phyloP scores from a whole-genome alignment of 2,888 invertebrate species.

The Campaea margaritaria region DNA sequence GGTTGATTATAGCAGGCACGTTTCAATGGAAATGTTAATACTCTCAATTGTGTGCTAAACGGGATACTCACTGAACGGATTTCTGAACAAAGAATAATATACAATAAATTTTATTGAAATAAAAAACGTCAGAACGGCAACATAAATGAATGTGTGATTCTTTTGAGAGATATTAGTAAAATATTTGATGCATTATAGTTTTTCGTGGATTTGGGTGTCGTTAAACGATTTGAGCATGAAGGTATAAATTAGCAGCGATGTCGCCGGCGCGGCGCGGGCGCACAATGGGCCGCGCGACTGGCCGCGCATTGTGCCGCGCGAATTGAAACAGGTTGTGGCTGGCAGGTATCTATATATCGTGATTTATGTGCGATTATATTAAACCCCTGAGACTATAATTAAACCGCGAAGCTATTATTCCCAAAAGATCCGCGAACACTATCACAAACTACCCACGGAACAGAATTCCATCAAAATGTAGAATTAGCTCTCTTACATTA shows the following conservation, averaged over 20 bases:
- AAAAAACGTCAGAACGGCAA: constrained; percentile 63
- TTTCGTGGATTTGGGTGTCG: constrained; percentile 65
- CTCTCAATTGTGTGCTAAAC: constrained; percentile 79
- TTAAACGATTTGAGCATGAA: constrained; percentile 75
- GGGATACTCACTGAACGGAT: constrained; percentile 67
- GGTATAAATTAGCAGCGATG: constrained; percentile 78
- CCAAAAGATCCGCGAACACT: constrained; percentile 67
- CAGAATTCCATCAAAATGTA: background rate
- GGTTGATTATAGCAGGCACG: constrained; percentile 62
- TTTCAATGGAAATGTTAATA: constrained; percentile 79
- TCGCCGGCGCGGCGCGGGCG: constrained; percentile 63
- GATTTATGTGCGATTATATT: constrained; percentile 83
- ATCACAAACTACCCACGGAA: constrained; percentile 67
- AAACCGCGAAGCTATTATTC: constrained; percentile 78
- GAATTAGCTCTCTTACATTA: background rate
- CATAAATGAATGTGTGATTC: constrained; percentile 72
- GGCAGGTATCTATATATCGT: constrained; percentile 80
- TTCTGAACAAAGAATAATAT: constrained; percentile 69
- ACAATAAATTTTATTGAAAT: constrained; percentile 75
- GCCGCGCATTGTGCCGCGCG: constrained; percentile 72
- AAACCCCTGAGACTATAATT: constrained; percentile 77
- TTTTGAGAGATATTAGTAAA: constrained; percentile 65
- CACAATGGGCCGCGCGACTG: constrained; percentile 65
- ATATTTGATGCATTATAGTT: constrained; percentile 66
- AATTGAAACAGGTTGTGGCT: constrained; percentile 83